These are phyloP conservation scores for Druon quercuslanigerum DNA, from an alignment of 1,140 invertebrate species.

Conservation along the genomic window DNA sequence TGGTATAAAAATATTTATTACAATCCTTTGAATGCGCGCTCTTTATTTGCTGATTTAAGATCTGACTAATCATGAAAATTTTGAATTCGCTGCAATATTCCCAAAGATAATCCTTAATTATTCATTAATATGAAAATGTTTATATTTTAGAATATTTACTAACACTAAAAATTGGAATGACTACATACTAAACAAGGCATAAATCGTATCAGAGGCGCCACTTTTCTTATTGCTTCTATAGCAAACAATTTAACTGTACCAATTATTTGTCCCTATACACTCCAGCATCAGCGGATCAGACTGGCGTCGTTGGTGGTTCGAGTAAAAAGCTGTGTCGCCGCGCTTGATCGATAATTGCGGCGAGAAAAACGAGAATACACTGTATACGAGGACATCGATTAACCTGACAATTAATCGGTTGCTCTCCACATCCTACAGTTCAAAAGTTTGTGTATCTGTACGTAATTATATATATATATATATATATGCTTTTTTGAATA, in stretches of 20 bases:
- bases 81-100: too few species aligned
- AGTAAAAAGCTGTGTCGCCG: slow-evolving; percentile 24
- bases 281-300: slow-evolving; percentile 1
- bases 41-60: too few species aligned
- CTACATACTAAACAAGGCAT: too few species aligned
- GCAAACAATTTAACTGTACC: slow-evolving; percentile 11
- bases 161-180: background rate
- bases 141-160: too few species aligned
- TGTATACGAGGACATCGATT: slow-evolving; percentile 16
- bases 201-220: background rate
- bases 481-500: background rate
- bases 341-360: slow-evolving; percentile 22
- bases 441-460: background rate
- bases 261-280: slow-evolving; percentile 27
- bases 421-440: background rate
- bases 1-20: too few species aligned
- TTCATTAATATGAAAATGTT: too few species aligned
- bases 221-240: slow-evolving; percentile 9
- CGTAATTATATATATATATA: background rate
- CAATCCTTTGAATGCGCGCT: too few species aligned
- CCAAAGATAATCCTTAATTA: too few species aligned
- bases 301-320: slow-evolving; percentile 27
- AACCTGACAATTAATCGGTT: slow-evolving; percentile 20
- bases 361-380: slow-evolving; percentile 4
- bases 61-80: too few species aligned